These are phyloP conservation scores for Calameuta pallipes DNA, from an alignment of 2,888 invertebrate species.

Conservation along the genomic window DNA sequence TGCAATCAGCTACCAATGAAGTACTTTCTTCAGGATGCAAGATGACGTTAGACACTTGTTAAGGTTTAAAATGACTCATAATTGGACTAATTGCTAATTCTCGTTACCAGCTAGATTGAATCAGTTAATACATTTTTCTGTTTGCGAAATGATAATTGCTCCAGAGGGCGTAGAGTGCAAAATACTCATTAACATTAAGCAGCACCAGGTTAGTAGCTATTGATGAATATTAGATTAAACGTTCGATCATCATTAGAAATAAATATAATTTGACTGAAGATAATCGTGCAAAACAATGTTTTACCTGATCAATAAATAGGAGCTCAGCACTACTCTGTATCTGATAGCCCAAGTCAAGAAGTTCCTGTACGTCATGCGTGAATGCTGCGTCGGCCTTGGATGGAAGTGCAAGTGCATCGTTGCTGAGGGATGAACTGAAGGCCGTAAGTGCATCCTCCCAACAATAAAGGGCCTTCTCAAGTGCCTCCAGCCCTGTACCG, in stretches of 20 bases:
- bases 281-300: not conserved
- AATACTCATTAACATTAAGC: not conserved
- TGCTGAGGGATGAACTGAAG: slow-evolving; percentile 74
- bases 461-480: slow-evolving; percentile 90
- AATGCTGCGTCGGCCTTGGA: slow-evolving; percentile 89
- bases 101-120: slow-evolving; percentile 48
- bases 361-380: slow-evolving; percentile 72
- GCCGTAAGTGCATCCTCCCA: slow-evolving; percentile 95
- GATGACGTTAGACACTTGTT: not conserved
- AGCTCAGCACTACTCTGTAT: slow-evolving; percentile 89
- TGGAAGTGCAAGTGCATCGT: slow-evolving; percentile 76
- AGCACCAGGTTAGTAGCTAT: not conserved
- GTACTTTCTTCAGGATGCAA: not conserved
- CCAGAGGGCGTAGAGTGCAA: slow-evolving; percentile 13
- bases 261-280: not conserved
- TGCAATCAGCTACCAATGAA: not conserved
- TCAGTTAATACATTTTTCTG: slow-evolving; percentile 40
- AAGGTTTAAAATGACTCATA: slow-evolving; percentile 39
- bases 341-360: slow-evolving; percentile 85
- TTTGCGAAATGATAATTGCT: slow-evolving; percentile 35
- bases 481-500: slow-evolving; percentile 85
- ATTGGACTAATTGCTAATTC: slow-evolving; percentile 44
- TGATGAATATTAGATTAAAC: not conserved
- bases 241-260: not conserved
- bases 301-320: slow-evolving; percentile 80